phyloP scores from a whole-genome alignment of 2,797 vertebrate genomes.

The Paramormyrops hopkinsi region DNA sequence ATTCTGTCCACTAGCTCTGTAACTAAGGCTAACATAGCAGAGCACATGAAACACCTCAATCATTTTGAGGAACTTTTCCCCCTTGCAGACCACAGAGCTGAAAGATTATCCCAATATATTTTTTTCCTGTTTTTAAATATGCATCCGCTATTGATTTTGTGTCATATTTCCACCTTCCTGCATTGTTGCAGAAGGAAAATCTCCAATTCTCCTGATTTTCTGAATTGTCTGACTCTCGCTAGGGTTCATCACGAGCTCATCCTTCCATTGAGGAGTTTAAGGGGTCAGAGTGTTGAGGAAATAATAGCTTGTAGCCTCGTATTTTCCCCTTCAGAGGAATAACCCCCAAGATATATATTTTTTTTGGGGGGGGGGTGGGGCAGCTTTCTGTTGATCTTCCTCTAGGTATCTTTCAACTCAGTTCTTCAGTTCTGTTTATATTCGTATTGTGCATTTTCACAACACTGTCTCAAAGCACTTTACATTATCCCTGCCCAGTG shows the following conservation, averaged over 20 bases:
- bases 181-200: background rate
- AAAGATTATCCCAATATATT: background rate
- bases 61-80: background rate
- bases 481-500: too few species aligned
- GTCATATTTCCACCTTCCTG: background rate
- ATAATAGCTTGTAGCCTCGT: background rate
- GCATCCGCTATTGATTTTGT: background rate
- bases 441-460: too few species aligned
- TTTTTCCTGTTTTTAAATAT: background rate
- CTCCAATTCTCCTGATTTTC: background rate
- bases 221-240: conserved; percentile 21
- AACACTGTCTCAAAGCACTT: too few species aligned
- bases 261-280: background rate
- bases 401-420: background rate
- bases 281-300: background rate
- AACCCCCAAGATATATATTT: background rate
- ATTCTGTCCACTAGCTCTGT: background rate
- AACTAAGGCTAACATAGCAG: background rate
- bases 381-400: background rate
- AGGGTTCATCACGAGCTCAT: conserved; percentile 1
- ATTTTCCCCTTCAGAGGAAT: background rate
- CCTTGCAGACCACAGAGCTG: background rate
- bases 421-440: too few species aligned
- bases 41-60: background rate
- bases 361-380: background rate